Base-by-base conservation (phyloP, 2,888 invertebrate species). In the Muschampia plurimacula region DNA sequence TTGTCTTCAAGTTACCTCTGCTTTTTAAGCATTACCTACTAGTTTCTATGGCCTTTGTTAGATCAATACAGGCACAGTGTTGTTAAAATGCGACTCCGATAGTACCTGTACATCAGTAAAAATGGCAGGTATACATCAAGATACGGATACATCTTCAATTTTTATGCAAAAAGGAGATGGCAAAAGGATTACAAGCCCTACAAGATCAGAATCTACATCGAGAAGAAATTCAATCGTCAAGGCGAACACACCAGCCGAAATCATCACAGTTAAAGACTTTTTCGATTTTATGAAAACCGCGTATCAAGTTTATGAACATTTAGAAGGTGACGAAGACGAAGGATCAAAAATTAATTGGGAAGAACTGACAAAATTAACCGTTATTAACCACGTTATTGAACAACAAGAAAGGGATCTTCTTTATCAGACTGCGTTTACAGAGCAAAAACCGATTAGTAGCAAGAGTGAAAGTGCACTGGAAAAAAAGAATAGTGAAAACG, bases 201-300 rank as follows among this genome's bases (percentile, higher is more conserved):
- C 75, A n/a, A 81, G 80, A 22, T 83, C 86, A 0, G 87, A 88
- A 28, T 55, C 84, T 28, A 77, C 84, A 1, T 83, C 89, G 1
- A 81, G 86, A 74, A 83, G 80, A 77, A 89, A 86, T 77, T 88
- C 88, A 0, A 67, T 78, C 1, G 80, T 77, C 1, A 89, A 85
- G 75, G 60, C 82, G n/a, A 80, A 68, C 49, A 77, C 84, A 52
- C 84, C 88, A 72, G 92, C 95, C 0, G 96, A 96, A 86, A 95
- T 96, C 44, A 95, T 97, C 66, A 96, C 96, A 0, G 95, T 96
- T 8, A 95, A 96, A 85, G 96, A 96, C 80, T 97, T 97, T 82
- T 95, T 97, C 79, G 96, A 96, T 82, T 96, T 96, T 82, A 95
- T 97, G 92, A 96, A 96, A 84, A 96, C 96, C 8, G 96, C 97